Evolutionary conservation across 2,797 vertebrate genomes (phyloP).

Genomic region (Peromyscus eremicus): DNA sequence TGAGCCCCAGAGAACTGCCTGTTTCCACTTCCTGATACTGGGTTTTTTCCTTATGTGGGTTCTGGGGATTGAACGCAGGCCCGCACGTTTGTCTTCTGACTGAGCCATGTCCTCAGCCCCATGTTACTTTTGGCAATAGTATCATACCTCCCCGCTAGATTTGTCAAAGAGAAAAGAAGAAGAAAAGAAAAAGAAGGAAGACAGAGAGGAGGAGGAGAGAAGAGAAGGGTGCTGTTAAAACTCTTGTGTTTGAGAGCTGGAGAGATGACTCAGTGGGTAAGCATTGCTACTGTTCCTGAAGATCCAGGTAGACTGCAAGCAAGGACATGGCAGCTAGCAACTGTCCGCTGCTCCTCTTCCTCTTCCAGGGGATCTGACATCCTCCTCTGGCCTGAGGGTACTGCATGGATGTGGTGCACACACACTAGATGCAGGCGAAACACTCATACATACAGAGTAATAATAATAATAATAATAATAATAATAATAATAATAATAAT

Average conservation of each 20-base stretch:
- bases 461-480: not conserved
- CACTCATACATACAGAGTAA: too few species aligned
- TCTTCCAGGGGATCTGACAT: too few species aligned
- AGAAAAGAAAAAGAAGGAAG: not conserved
- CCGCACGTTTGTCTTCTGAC: not conserved
- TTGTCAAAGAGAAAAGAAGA: too few species aligned
- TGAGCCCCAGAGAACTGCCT: not conserved
- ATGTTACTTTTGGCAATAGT: not conserved
- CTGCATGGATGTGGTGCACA: not conserved
- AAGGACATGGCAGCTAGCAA: too few species aligned
- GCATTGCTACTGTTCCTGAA: too few species aligned
- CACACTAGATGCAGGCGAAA: too few species aligned
- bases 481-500: not conserved
- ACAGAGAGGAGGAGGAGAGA: not conserved
- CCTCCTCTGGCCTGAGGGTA: too few species aligned
- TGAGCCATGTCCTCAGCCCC: not conserved
- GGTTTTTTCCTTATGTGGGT: not conserved
- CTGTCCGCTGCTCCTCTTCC: too few species aligned
- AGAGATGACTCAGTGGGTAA: too few species aligned
- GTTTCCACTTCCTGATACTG: not conserved
- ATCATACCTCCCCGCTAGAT: not conserved
- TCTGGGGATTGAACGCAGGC: not conserved
- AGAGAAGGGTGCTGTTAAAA: not conserved
- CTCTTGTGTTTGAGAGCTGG: not conserved
- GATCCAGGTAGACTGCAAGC: too few species aligned